Percentiles rank a stretch among this genome's conserved stretches.
phyloP scores from a whole-genome alignment of 2,888 invertebrate genomes.

The Ormyrus thymus region DNA sequence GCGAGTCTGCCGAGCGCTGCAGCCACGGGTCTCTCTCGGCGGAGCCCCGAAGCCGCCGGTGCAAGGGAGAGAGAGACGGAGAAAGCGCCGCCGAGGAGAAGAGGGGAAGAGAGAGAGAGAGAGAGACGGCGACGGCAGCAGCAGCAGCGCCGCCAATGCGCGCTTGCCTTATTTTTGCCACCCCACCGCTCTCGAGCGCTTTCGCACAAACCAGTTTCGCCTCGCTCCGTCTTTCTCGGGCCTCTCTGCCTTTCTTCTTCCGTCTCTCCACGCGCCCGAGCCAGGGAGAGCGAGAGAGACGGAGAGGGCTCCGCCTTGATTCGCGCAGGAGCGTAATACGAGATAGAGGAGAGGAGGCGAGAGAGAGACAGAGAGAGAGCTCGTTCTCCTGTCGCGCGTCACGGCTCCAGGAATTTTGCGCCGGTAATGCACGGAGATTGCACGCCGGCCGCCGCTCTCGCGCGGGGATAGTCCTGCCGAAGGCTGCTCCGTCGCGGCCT shows the following conservation, averaged over 20 bases:
- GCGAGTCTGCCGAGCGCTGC: constrained; percentile 52
- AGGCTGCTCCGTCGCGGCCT: constrained; percentile 18
- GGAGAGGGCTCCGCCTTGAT: constrained; percentile 48
- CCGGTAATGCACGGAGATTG: constrained; percentile 4
- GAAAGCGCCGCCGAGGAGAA: background rate
- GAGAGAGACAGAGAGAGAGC: constrained; percentile 1
- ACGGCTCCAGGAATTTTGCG: background rate
- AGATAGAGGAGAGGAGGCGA: constrained; percentile 33
- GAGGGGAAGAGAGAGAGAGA: background rate
- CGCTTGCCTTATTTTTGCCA: constrained; percentile 18
- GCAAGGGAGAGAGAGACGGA: constrained; percentile 10
- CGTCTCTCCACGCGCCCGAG: constrained; percentile 19
- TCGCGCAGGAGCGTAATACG: constrained; percentile 48
- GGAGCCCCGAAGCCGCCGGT: constrained; percentile 17
- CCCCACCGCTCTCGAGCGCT: constrained; percentile 1
- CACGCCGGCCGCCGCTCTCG: background rate
- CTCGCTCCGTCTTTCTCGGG: background rate
- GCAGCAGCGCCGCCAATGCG: constrained; percentile 12
- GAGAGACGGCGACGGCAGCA: background rate
- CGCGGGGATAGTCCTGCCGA: background rate
- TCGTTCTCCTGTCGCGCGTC: background rate
- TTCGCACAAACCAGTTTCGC: constrained; percentile 2
- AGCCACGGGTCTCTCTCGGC: constrained; percentile 7
- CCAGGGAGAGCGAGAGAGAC: background rate
- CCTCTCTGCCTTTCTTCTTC: constrained; percentile 11